Evolutionary conservation across 2,888 invertebrate species (phyloP), one percentile per base, ranked within the genome.

Genomic region (Hyposoter dolosus): DNA sequence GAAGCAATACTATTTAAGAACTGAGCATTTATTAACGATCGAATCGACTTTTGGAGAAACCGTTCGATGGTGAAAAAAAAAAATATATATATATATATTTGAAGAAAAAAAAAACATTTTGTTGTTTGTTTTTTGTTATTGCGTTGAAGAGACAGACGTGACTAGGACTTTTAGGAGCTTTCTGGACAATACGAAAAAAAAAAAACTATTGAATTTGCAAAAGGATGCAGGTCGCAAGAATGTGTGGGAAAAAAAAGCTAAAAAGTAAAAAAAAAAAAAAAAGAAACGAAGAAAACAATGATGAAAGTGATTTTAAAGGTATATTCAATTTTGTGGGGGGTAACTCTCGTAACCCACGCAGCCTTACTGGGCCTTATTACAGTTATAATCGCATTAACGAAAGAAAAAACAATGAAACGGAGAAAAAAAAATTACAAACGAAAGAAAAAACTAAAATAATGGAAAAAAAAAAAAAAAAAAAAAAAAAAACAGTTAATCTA

Each of bases 361-460:
- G 94, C 94, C 94, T 94, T 94, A 94, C 93, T 94, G 92, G 94
- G 94, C 94, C 94, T 94, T 94, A 94, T 92, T 94, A 94, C 93
- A 90, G 91, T 93, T 88, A 93, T 93, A 93, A 93, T 93, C 92
- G 91, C 93, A 93, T 93, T 92, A 90, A 90, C 88, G 88, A 86
- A 90, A 90, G 91, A 91, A 90, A 90, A 79, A 77, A 71, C 65
- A 82, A 85, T 80, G 53, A 32, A 50, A 74, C 4, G 43, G 69
- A 69, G 66, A 88, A 86, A 88, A 90, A 90, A 60, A 60, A 60
- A 28, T 10, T 60, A 60, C 60, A 28, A 60, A 60, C 15, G 4
- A 60, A 60, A 88, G 87, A 84, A 90, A 91, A 91, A 90, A 90
- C n/a, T n/a, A n/a, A n/a, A n/a, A n/a, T n/a, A n/a, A n/a, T n/a